phyloP scores from a whole-genome alignment of 1,140 invertebrate genomes.

The Akabosia matsudoensis region DNA sequence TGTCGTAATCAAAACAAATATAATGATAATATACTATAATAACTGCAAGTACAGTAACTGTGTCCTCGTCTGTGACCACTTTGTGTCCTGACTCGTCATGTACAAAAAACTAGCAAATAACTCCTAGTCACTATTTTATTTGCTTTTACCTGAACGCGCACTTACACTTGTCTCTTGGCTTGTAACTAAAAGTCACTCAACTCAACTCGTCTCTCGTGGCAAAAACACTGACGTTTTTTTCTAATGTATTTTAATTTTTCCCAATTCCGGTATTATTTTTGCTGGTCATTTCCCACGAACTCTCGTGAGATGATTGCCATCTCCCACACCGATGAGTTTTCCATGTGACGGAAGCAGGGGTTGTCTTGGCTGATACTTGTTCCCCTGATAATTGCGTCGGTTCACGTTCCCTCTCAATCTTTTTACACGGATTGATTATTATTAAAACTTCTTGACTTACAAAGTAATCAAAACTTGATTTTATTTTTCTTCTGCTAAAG shows the following conservation, averaged over 20 bases:
- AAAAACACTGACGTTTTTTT: neutral
- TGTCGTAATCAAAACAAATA: neutral
- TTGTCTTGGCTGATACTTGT: neutral
- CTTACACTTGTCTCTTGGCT: no score
- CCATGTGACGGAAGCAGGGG: neutral
- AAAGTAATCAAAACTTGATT: no score
- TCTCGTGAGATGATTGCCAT: neutral
- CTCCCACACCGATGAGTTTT: neutral
- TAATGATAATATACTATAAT: neutral
- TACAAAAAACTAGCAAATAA: no score
- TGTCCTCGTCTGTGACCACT: neutral
- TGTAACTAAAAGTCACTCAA: constrained; percentile 1
- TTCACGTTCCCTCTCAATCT: neutral
- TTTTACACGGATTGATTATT: neutral
- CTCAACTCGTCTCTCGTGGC: neutral
- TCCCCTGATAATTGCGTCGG: neutral
- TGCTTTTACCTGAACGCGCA: no score
- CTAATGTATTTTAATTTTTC: neutral
- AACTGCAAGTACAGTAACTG: neutral
- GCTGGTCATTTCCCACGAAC: constrained; percentile 22
- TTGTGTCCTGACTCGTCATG: no score
- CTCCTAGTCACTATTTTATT: no score
- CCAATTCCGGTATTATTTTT: constrained; percentile 16
- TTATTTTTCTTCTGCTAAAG: no score
- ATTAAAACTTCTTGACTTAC: neutral